phyloP scores from a whole-genome alignment of 1,140 invertebrate genomes.

The Limonius californicus region DNA sequence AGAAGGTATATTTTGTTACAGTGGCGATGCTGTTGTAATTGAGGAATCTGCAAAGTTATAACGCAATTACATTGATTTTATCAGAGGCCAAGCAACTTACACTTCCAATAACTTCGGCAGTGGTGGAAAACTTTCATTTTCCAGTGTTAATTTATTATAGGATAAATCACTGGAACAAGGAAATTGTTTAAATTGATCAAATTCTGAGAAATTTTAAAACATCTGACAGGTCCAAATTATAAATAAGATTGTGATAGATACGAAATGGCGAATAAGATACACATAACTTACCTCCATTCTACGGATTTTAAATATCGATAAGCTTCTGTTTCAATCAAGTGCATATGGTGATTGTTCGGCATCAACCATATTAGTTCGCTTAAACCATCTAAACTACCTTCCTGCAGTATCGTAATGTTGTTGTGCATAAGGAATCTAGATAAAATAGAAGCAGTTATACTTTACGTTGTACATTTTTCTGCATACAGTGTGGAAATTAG shows the following conservation, averaged over 20 bases:
- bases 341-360: background rate
- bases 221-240: background rate
- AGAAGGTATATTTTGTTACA: slow-evolving; percentile 49
- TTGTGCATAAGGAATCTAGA: background rate
- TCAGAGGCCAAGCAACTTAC: slow-evolving; percentile 47
- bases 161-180: slow-evolving; percentile 45
- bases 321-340: background rate
- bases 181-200: background rate
- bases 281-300: background rate
- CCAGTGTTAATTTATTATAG: slow-evolving; percentile 48
- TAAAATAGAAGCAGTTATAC: background rate
- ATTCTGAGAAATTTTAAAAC: background rate
- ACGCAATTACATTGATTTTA: background rate
- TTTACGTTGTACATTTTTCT: background rate
- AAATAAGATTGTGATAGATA: background rate
- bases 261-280: background rate
- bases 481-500: no score
- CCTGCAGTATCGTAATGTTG: background rate
- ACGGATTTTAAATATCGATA: background rate
- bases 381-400: background rate
- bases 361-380: background rate
- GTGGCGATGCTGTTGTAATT: slow-evolving; percentile 49
- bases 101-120: slow-evolving; percentile 51
- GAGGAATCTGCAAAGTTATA: slow-evolving; percentile 46
- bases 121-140: slow-evolving; percentile 48